Evolutionary conservation across 2,113 vertebrate species (phyloP), one percentile per base, ranked within the genome.

Genomic region (Eclectus roratus): DNA sequence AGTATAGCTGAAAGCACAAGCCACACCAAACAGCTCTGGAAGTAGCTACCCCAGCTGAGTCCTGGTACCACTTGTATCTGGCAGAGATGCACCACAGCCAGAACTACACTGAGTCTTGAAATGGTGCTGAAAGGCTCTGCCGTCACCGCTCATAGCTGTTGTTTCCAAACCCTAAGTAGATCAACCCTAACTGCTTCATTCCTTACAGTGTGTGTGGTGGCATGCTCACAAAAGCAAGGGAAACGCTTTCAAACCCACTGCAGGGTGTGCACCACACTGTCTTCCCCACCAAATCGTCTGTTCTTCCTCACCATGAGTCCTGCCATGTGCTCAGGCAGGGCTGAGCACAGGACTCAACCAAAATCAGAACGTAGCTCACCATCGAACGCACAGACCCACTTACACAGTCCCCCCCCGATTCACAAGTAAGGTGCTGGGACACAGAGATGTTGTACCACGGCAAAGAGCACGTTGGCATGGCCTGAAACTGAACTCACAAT

Each of bases 311-410:
- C 8, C 25, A 2, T 55, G 12, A 64, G 17, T n/a, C 44, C 89
- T 8, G 6, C 69, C 46, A 20, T 1, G 1, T 2, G 14, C 27
- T 53, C 49, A 19, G 4, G 19, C 4, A 72, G 73, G 74, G 35
- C 5, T 52, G 35, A 85, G 53, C 79, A 52, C 1, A 5, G 49
- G 41, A n/a, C 50, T 60, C 0, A 0, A 29, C 10, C 1, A 7
- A 90, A 33, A 64, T 15, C 41, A 74, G 77, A 33, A 43, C 0
- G 18, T 39, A 68, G 35, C 2, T 4, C 23, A 44, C 39, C 17
- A 11, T 4, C 1, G 0, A 56, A 72, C 1, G 0, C 7, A 65
- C 21, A 65, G 84, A 61, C 7, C 23, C 0, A 0, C 35, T 9
- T 21, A 21, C 29, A 71, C 46, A 78, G 76, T 10, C 56, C 7